Base-by-base conservation (phyloP, 1,140 invertebrate species). In the Heliconius eleuchia region DNA sequence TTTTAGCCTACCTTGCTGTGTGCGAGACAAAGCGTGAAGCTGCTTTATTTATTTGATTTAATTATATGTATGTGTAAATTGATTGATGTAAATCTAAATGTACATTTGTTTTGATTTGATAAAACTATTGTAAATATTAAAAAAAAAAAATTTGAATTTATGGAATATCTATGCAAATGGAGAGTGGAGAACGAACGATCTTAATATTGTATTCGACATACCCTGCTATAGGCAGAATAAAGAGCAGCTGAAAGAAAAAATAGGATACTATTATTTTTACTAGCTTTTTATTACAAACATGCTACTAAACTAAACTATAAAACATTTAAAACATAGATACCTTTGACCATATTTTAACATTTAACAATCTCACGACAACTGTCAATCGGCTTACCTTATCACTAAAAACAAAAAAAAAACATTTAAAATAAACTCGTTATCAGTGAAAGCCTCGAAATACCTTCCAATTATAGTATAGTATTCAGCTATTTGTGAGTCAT, bases 351-450 rank as follows among this genome's bases (percentile, higher is more conserved):
- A 9, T 57, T 57, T 57, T 57, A n/a, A 23, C 23, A 52, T 52
- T 5, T 19, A 23, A 57, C 55, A 57, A 57, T 9, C n/a, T 57
- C 19, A 23, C 19, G 2, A 23, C 55, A 57, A 23, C n/a, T 57
- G 55, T 57, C 55, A 23, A 57, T 23, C 55, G n/a, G n/a, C n/a
- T 57, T 52, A 1, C 23, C 60, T 27, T 66, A 66, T 66, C 60
- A 27, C 9, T 66, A 30, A 66, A 71, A 71, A 71, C 19, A 71
- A 71, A 71, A 34, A 37, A 71, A 71, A 19, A n/a, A n/a, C 11
- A n/a, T 23, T n/a, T 11, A 8, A 37, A 34, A 71, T 37, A 71
- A 71, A 30, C 18, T 19, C 5, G 4, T 30, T 57, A 23, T 23
- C 60, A 66, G 9, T 13, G 27, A 66, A 27, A 66, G 23, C 60